phyloP scores from a whole-genome alignment of 2,113 vertebrate species.

The Thomomys bottae region DNA sequence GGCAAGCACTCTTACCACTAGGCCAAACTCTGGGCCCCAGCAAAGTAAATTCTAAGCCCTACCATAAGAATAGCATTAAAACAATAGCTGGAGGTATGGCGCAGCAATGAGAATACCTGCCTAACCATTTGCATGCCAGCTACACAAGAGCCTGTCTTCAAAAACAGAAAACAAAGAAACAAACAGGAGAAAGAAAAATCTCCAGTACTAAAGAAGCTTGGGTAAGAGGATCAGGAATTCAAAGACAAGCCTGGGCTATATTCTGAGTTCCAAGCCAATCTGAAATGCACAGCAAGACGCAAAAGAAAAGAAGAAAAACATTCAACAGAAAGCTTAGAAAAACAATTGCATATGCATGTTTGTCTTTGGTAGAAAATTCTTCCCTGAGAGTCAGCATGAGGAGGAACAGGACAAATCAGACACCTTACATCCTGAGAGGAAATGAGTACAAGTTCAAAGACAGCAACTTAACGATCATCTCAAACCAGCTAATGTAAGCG shows the following conservation, averaged over 20 bases:
- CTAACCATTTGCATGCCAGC: neutral
- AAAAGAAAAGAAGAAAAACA: neutral
- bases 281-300: too few relatives aligned
- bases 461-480: neutral
- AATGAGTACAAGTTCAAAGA: neutral
- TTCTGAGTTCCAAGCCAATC: too few relatives aligned
- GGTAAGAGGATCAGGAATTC: neutral
- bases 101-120: too few relatives aligned
- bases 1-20: too few relatives aligned
- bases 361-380: neutral
- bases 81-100: too few relatives aligned
- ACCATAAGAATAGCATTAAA: too few relatives aligned
- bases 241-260: too few relatives aligned
- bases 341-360: neutral
- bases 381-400: neutral
- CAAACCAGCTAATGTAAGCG: neutral
- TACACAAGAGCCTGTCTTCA: neutral
- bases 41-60: neutral
- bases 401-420: neutral
- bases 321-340: conserved; percentile 13
- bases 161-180: neutral
- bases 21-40: too few relatives aligned
- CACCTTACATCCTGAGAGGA: neutral
- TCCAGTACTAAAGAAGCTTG: neutral
- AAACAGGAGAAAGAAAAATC: neutral